These are phyloP conservation scores for Lapara coniferarum DNA, from an alignment of 2,888 invertebrate species.

Conservation along the genomic window DNA sequence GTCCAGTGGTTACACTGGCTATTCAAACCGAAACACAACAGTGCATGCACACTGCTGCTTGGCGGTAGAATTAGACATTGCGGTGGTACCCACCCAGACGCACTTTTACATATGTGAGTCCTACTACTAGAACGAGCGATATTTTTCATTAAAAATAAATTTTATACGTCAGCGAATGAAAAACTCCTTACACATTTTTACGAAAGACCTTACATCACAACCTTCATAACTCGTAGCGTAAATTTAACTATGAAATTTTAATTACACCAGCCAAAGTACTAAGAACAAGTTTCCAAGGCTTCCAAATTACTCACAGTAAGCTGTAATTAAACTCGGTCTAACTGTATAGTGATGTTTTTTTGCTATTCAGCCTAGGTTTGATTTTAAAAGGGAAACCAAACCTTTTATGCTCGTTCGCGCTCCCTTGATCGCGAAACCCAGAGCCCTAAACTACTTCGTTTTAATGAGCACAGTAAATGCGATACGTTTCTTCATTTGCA, in stretches of 20 bases:
- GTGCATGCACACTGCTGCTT: too few species aligned
- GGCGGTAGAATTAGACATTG: too few species aligned
- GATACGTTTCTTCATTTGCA: constrained; percentile 59
- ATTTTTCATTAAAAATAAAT: too few species aligned
- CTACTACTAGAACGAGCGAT: too few species aligned
- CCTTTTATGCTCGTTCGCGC: background rate
- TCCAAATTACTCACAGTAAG: constrained; percentile 14
- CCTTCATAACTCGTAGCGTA: constrained; percentile 7
- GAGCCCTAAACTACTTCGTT: constrained; percentile 42
- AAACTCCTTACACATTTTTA: too few species aligned
- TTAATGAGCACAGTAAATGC: constrained; percentile 44
- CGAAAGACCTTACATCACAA: background rate
- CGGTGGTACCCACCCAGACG: too few species aligned
- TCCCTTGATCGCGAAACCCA: constrained; percentile 8
- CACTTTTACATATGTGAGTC: too few species aligned
- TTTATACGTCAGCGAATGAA: too few species aligned
- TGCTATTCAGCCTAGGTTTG: background rate
- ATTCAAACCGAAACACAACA: too few species aligned
- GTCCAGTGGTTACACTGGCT: too few species aligned
- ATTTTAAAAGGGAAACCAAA: constrained; percentile 5
- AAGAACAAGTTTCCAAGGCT: constrained; percentile 15
- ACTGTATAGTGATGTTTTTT: background rate
- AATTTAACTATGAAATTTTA: constrained; percentile 18
- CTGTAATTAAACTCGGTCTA: constrained; percentile 18
- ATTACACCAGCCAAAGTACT: constrained; percentile 22